Evolutionary conservation across 1,140 invertebrate genomes (phyloP).

Genomic region (Saccostrea cuccullata): DNA sequence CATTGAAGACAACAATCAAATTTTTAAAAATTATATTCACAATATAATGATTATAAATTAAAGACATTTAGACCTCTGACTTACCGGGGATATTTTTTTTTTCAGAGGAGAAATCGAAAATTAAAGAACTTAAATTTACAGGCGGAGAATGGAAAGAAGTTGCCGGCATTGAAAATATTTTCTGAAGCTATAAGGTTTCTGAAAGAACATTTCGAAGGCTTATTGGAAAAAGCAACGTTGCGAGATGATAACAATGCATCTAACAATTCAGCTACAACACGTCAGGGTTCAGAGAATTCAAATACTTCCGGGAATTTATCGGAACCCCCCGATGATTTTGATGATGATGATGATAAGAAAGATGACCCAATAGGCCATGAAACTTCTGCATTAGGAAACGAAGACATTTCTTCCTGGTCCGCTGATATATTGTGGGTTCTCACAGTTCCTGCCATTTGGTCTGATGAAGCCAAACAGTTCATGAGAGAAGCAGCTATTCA

Average conservation of each 20-base stretch:
- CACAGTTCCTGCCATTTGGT: slow-evolving; percentile 52
- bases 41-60: too few relatives aligned
- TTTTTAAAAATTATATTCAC: too few relatives aligned
- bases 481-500: slow-evolving; percentile 48
- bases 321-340: too few relatives aligned
- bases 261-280: background rate
- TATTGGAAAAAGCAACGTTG: background rate
- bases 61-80: too few relatives aligned
- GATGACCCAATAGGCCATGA: too few relatives aligned
- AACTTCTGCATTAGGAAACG: too few relatives aligned
- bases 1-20: too few relatives aligned
- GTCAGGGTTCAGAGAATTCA: background rate
- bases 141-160: background rate
- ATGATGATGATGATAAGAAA: too few relatives aligned
- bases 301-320: too few relatives aligned
- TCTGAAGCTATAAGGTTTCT: background rate
- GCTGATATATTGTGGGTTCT: slow-evolving; percentile 45
- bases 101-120: background rate
- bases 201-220: background rate
- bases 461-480: slow-evolving; percentile 51
- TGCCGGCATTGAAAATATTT: background rate
- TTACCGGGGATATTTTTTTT: background rate
- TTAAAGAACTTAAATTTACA: background rate
- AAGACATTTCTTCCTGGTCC: background rate
- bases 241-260: background rate